Evolutionary conservation across 2,888 invertebrate genomes (phyloP).

Genomic region (Andrena fulva): DNA sequence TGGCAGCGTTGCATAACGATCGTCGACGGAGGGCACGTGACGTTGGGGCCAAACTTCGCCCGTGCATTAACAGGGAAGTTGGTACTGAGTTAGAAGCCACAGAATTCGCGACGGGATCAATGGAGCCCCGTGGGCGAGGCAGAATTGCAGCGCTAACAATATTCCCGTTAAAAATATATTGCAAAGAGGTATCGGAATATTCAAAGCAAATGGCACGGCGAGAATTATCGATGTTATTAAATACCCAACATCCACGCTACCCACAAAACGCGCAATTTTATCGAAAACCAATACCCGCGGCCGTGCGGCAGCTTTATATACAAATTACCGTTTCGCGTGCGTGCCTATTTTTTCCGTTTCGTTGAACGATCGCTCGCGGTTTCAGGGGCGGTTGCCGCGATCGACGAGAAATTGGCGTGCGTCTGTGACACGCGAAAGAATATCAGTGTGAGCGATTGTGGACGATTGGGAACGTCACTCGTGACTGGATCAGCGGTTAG

Average conservation of each 20-base stretch:
- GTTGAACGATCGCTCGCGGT: background rate
- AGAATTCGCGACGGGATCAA: no score
- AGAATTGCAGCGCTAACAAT: background rate
- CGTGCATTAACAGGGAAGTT: no score
- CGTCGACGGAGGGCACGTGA: background rate
- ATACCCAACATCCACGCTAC: background rate
- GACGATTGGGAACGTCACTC: background rate
- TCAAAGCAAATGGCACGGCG: background rate
- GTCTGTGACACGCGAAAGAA: background rate
- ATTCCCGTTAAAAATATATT: background rate
- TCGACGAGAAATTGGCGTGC: background rate
- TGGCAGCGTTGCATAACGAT: background rate
- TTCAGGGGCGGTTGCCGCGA: background rate
- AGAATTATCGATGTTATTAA: background rate
- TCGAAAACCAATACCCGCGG: background rate
- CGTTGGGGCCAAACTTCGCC: no score
- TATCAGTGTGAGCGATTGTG: background rate
- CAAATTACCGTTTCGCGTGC: background rate
- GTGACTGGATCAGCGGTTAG: conserved; percentile 8
- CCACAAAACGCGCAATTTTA: background rate
- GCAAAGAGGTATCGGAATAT: background rate
- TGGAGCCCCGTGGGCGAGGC: background rate
- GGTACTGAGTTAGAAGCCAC: no score
- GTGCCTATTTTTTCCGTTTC: background rate
- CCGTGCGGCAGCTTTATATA: background rate